Evolutionary conservation across 2,113 vertebrate genomes (phyloP).

Genomic region (Misgurnus anguillicaudatus): DNA sequence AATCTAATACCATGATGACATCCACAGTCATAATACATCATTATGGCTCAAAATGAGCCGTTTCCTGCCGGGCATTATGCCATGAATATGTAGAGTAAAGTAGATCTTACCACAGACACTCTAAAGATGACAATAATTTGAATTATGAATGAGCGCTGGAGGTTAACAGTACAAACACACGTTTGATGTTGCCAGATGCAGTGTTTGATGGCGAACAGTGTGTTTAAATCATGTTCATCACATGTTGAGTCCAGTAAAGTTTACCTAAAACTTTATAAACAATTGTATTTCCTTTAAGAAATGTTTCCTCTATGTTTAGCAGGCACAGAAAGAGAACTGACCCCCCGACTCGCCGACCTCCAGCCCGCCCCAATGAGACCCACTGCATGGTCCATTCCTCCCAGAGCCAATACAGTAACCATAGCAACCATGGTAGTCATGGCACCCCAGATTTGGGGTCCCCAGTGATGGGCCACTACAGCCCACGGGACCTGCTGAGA

Average conservation of each 20-base stretch:
- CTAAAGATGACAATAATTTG: background rate
- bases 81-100: slow-evolving; percentile 12
- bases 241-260: background rate
- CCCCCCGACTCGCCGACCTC: slow-evolving; percentile 83
- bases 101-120: slow-evolving; percentile 11
- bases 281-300: background rate
- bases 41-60: background rate
- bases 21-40: background rate
- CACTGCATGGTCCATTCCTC: slow-evolving; percentile 88
- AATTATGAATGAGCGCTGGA: background rate
- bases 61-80: background rate
- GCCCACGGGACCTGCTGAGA: slow-evolving; percentile 85
- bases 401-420: slow-evolving; percentile 62
- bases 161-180: background rate
- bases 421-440: slow-evolving; percentile 74
- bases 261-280: background rate
- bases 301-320: slow-evolving; percentile 31
- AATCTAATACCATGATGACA: background rate
- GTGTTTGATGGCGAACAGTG: background rate
- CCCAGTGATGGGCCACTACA: slow-evolving; percentile 83
- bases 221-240: background rate
- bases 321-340: slow-evolving; percentile 92
- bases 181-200: background rate
- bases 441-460: slow-evolving; percentile 78
- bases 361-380: slow-evolving; percentile 84